phyloP scores from a whole-genome alignment of 2,888 invertebrate genomes.

The Tanypteryx hageni region DNA sequence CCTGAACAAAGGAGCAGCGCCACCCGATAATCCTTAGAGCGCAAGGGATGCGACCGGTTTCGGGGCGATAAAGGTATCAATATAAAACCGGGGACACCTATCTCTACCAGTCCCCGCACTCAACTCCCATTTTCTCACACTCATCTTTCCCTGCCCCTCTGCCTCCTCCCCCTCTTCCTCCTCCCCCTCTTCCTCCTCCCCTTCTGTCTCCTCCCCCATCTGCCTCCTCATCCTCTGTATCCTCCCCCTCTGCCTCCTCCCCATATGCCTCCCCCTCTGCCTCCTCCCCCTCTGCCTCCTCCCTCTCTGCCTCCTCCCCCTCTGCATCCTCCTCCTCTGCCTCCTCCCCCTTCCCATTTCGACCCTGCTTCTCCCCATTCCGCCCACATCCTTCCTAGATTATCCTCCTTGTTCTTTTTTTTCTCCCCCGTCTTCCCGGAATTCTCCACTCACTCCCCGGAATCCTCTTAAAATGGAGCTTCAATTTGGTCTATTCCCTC shows the following conservation, averaged over 20 bases:
- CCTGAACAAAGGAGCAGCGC: slow-evolving; percentile 39
- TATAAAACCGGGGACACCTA: slow-evolving; percentile 54
- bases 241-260: background rate
- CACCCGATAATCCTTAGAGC: slow-evolving; percentile 50
- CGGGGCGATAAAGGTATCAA: slow-evolving; percentile 55
- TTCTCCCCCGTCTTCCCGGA: no score
- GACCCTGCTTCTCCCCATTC: background rate
- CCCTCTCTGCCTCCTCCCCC: background rate
- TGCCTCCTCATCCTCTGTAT: background rate
- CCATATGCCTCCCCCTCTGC: background rate
- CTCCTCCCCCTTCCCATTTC: no score
- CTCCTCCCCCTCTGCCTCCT: background rate
- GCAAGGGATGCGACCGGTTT: background rate
- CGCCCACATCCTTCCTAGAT: no score
- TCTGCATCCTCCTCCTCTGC: background rate
- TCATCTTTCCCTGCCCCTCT: background rate
- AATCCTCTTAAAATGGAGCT: slow-evolving; percentile 62
- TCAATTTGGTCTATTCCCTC: slow-evolving; percentile 57
- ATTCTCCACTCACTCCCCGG: background rate
- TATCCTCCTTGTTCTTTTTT: no score
- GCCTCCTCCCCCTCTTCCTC: background rate
- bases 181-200: no score
- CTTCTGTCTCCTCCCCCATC: background rate
- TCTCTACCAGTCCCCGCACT: background rate
- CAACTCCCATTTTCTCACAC: background rate